A percentile compares a stretch with the other conserved stretches of the same genome.
Conservation (phyloP, 2,888 invertebrate genomes). For the Thereva unica region DNA sequence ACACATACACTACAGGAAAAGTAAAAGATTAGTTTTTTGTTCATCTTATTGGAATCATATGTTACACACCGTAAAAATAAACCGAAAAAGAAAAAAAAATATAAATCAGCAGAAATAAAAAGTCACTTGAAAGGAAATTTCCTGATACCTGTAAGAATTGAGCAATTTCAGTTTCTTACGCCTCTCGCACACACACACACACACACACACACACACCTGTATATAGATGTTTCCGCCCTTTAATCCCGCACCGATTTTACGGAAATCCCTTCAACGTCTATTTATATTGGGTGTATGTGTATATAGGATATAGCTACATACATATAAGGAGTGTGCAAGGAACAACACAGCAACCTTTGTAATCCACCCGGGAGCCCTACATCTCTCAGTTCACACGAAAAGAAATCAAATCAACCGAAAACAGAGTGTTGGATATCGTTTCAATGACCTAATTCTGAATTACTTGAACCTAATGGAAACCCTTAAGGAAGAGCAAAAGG, state of each 20-base stretch:
- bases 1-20: too few relatives aligned
- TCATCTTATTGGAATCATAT: conserved; percentile 25
- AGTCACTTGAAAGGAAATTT: conserved; percentile 8
- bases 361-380: conserved; percentile 13
- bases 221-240: conserved; percentile 6
- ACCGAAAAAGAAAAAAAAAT: conserved; percentile 12
- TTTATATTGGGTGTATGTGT: too few relatives aligned
- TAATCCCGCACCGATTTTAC: too few relatives aligned
- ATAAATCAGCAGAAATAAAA: conserved; percentile 25
- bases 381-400: conserved; percentile 33
- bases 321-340: too few relatives aligned
- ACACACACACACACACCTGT: conserved; percentile 3
- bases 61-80: neutral
- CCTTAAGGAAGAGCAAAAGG: neutral
- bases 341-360: neutral
- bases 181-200: neutral
- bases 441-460: conserved; percentile 35
- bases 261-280: too few relatives aligned
- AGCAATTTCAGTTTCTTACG: conserved; percentile 18
- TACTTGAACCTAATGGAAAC: conserved; percentile 32
- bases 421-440: conserved; percentile 29
- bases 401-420: conserved; percentile 35
- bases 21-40: conserved; percentile 18
- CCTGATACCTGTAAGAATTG: conserved; percentile 30
- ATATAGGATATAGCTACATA: too few relatives aligned